Percentiles rank a stretch among this genome's conserved stretches.
Conservation (phyloP, 2,113 vertebrate genomes). For the Corydoras sp. region DNA sequence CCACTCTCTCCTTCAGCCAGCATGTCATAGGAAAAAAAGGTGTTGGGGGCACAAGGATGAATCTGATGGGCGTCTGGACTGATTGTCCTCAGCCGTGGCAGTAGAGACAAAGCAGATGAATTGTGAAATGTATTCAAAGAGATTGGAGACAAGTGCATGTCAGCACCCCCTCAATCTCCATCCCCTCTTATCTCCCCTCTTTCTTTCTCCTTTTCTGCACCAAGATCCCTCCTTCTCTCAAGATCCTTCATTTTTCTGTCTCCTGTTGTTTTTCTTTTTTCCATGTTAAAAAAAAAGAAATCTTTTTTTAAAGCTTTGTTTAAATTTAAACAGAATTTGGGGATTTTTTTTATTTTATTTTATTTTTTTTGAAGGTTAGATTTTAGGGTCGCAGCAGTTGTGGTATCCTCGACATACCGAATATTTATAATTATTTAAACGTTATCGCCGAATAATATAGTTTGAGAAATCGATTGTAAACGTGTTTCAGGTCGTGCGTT, state of each 20-base stretch:
- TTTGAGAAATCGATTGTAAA: no score
- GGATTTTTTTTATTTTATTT: no score
- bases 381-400: no score
- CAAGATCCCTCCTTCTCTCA: slow-evolving; percentile 51
- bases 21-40: slow-evolving; percentile 83
- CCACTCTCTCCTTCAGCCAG: slow-evolving; percentile 94
- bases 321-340: no score
- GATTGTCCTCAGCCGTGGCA: slow-evolving; percentile 99
- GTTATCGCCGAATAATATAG: no score
- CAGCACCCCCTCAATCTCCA: slow-evolving; percentile 73
- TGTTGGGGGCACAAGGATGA: slow-evolving; percentile 80
- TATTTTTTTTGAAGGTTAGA: no score
- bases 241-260: slow-evolving; percentile 24
- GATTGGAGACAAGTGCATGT: slow-evolving; percentile 97
- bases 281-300: slow-evolving; percentile 58
- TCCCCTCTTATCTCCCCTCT: slow-evolving; percentile 41
- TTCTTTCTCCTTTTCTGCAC: slow-evolving; percentile 45
- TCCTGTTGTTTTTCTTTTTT: slow-evolving; percentile 58
- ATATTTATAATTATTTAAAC: not conserved
- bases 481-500: no score
- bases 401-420: slow-evolving; percentile 20
- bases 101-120: slow-evolving; percentile 99
- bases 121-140: slow-evolving; percentile 99
- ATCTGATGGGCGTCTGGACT: slow-evolving; percentile 99
- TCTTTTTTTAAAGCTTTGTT: slow-evolving; percentile 18